Base-by-base conservation (phyloP, 2,797 vertebrate genomes). In the Poeciliopsis turneri region DNA sequence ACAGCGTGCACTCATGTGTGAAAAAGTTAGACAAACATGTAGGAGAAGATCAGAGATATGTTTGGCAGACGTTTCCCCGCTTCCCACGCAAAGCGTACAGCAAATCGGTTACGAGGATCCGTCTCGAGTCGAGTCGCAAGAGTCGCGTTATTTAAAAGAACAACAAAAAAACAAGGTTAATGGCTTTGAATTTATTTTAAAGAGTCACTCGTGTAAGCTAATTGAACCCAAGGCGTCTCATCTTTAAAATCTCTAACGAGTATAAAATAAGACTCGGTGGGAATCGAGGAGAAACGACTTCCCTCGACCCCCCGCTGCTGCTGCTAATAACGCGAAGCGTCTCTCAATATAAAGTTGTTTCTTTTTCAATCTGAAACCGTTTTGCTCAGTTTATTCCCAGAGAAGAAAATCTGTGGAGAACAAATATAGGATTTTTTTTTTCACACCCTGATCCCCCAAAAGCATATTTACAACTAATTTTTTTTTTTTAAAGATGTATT, bases 11-110 rank as follows among this genome's bases (percentile, higher is more conserved):
- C 55, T 49, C 2, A 8, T 49, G 82, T 87, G 85, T 87, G 90
- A 89, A 84, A 84, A 90, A 86, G 83, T 77, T 80, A 88, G 55
- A 82, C 84, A 91, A 92, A 92, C 89, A 90, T 45, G 80, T 78
- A 20, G 79, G 80, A 82, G 80, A 84, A 78, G 85, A 91, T 90
- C 89, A 89, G 75, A 88, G 85, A 88, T 86, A 83, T 80, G 77
- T 87, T 86, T 89, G 87, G 83, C 83, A 79, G 74, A n/a, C 10
- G 6, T 78, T 83, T 76, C 9, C 57, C 79, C 73, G 68, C 84
- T 80, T 87, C 90, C 89, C 85, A 90, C 89, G 83, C 84, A 79
- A 79, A 72, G 80, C 41, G 23, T n/a, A 47, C 15, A 76, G 81
- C 76, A 61, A 61, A 75, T 53, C 75, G 55, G 78, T 73, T 55